Evolutionary conservation across 2,888 invertebrate species (phyloP).

Genomic region (Notocelia uddmanniana): DNA sequence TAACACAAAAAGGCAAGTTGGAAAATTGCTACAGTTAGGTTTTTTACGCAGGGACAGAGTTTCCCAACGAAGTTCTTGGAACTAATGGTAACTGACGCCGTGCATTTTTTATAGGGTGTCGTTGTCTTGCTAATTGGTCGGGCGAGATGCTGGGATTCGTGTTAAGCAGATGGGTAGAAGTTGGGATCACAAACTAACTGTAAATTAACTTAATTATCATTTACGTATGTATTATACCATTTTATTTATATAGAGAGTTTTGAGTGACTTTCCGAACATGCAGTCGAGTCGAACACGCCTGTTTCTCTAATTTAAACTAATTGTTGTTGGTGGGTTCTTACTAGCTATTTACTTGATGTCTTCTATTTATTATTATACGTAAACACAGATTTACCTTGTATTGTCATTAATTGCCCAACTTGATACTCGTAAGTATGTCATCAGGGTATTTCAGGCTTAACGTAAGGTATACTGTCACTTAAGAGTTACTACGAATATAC

Average conservation of each 20-base stretch:
- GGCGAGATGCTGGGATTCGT: neutral
- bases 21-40: neutral
- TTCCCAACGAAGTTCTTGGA: neutral
- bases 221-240: neutral
- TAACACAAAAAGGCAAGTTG: neutral
- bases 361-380: too few relatives aligned
- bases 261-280: too few relatives aligned
- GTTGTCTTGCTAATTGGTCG: constrained; percentile 23
- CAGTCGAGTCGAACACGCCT: too few relatives aligned
- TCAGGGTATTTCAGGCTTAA: too few relatives aligned
- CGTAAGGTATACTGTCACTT: too few relatives aligned
- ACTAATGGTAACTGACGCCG: constrained; percentile 27
- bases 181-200: neutral
- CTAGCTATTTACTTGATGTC: too few relatives aligned
- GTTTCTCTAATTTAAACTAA: too few relatives aligned
- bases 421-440: too few relatives aligned
- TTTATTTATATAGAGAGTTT: too few relatives aligned
- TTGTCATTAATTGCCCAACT: too few relatives aligned
- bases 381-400: too few relatives aligned
- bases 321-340: too few relatives aligned
- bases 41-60: neutral
- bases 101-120: constrained; percentile 22
- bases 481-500: neutral
- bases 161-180: neutral
- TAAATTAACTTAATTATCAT: neutral